Base-by-base conservation (phyloP, 2,113 vertebrate species). In the Lophochroa leadbeateri region DNA sequence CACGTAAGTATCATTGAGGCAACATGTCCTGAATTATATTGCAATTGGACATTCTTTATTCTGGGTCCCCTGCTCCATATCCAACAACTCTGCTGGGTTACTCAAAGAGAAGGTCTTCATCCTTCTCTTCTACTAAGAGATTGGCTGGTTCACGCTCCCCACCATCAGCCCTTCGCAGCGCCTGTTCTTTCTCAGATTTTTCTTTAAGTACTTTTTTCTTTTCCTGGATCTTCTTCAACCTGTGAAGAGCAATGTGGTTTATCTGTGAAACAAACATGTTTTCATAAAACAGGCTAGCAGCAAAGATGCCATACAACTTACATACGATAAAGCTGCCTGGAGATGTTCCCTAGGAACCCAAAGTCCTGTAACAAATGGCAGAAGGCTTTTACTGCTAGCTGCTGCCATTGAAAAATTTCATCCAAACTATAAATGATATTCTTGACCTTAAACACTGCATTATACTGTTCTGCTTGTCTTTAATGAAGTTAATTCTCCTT, bases 201-300 rank as follows among this genome's bases (percentile, higher is more conserved):
- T 99, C 99, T 95, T 99, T 98, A 78, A 99, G 96, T 95, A 99
- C 98, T 96, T 99, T 99, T 97, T 99, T 99, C 98, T 99, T 99
- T 97, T 99, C 99, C 79, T 99, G 99, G 94, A 99, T 99, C 97
- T 99, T 99, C 98, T 99, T 99, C 97, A 99, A 98, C 96, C 99
- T 99, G 90, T 28, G 57, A 82, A 77, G 55, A 93, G 13, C 86
- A 76, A 57, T 2, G 4, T 13, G 14, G 12, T 55, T 88, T 67
- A 72, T 46, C 68, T 64, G 60, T 71, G 60, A 81, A 95, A 64
- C 17, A 49, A 49, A 1, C 9, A 46, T 10, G 3, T 83, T 68
- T 71, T 60, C 61, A 39, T 71, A 49, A 15, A 92, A 63, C 7
- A 68, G 50, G 7, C 64, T 53, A 82, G 55, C 58, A 92, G 37